phyloP scores from a whole-genome alignment of 2,113 vertebrate species.

The Tachysurus fulvidraco region DNA sequence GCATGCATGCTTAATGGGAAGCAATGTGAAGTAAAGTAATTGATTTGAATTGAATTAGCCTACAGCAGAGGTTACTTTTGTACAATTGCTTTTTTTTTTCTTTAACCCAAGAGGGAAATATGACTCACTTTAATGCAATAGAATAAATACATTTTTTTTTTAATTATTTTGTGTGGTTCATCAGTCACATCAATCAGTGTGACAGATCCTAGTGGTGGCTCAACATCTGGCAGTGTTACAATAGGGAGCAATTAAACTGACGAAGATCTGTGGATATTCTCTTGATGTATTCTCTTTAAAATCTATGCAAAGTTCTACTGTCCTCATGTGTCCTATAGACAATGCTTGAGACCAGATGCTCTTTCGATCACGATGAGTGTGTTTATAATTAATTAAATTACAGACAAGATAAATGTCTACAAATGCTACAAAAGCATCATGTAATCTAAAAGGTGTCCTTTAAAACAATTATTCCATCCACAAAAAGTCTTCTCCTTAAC shows the following conservation, averaged over 20 bases:
- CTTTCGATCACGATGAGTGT: neutral
- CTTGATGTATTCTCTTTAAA: neutral
- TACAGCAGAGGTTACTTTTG: neutral
- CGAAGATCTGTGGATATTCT: neutral
- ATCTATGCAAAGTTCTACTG: neutral
- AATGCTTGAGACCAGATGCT: neutral
- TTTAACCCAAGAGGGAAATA: neutral
- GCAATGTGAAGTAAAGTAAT: neutral
- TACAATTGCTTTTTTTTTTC: neutral
- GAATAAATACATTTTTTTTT: neutral
- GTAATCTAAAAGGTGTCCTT: neutral
- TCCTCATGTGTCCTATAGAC: neutral
- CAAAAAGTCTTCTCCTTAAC: neutral
- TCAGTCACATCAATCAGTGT: neutral
- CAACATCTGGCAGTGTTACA: neutral
- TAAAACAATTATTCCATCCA: neutral
- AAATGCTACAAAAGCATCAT: neutral
- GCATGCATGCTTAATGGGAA: neutral
- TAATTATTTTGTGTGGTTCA: neutral
- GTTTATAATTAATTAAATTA: neutral
- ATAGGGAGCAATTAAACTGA: conserved; percentile 23
- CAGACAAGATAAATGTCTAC: neutral
- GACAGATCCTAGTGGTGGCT: neutral
- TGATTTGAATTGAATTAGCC: conserved; percentile 5
- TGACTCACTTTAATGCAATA: neutral